These are phyloP conservation scores for Gadus chalcogrammus DNA, from an alignment of 2,113 vertebrate species.

Conservation along the genomic window DNA sequence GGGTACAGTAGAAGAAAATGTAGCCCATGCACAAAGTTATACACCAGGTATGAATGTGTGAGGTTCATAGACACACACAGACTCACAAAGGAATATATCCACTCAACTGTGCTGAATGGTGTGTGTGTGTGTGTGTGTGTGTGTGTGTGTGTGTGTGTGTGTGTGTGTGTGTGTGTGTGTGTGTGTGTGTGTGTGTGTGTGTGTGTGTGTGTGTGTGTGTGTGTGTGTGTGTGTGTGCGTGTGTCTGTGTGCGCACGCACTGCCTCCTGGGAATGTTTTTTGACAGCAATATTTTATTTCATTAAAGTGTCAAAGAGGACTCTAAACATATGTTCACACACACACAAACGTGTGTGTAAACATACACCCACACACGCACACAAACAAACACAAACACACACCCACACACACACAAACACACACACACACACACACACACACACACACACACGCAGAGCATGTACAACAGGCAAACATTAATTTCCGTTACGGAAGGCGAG, in stretches of 20 bases:
- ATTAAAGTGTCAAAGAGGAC: slow-evolving; percentile 53
- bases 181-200: no score
- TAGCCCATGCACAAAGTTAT: not conserved
- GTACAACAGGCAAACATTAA: slow-evolving; percentile 20
- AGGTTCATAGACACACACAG: not conserved
- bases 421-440: no score
- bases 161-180: no score
- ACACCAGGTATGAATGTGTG: not conserved
- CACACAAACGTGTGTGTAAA: not conserved
- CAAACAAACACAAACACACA: no score
- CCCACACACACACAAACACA: not conserved
- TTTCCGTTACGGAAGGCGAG: slow-evolving; percentile 1
- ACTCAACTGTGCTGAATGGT: not conserved
- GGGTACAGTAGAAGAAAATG: not conserved
- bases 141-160: no score
- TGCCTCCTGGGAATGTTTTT: slow-evolving; percentile 20
- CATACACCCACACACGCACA: no score
- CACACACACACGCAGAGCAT: not conserved
- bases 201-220: no score
- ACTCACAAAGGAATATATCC: not conserved
- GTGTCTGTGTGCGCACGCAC: not conserved
- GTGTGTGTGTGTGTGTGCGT: not conserved
- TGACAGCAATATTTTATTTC: slow-evolving; percentile 51
- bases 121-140: no score
- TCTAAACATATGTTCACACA: slow-evolving; percentile 21